Conservation (phyloP, 2,888 invertebrate genomes). For the Drosophila kambysellisi region DNA sequence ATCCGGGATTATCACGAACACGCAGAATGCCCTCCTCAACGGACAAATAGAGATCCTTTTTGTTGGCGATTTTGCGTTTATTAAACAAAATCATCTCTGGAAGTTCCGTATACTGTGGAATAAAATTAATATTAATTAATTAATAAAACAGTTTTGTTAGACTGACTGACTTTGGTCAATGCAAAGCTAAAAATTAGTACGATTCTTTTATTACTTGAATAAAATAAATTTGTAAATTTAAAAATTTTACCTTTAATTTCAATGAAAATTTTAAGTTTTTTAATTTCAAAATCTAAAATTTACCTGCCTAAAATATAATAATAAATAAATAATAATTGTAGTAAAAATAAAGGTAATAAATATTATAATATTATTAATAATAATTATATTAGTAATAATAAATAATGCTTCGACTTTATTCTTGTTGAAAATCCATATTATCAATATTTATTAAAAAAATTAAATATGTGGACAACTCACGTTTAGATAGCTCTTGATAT, state of each 20-base stretch:
- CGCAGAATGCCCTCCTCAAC: constrained; percentile 73
- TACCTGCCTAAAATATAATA: neutral
- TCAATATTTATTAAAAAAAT: neutral
- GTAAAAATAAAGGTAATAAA: neutral
- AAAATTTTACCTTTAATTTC: neutral
- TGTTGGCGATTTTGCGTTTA: constrained; percentile 59
- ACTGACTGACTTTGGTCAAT: neutral
- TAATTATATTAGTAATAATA: no score
- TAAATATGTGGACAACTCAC: constrained; percentile 51
- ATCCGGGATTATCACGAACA: constrained; percentile 81
- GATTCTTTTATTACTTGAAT: neutral
- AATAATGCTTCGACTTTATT: no score
- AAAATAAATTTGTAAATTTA: neutral
- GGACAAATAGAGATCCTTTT: constrained; percentile 73
- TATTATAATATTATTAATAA: neutral
- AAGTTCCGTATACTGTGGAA: constrained; percentile 56
- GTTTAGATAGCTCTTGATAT: constrained; percentile 77
- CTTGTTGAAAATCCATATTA: neutral
- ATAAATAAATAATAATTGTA: neutral
- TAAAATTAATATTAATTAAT: neutral
- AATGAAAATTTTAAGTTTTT: neutral
- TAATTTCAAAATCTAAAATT: neutral
- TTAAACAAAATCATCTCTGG: constrained; percentile 71
- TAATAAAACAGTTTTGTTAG: neutral
- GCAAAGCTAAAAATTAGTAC: neutral